Percentiles rank a stretch among this genome's conserved stretches.
Conservation (phyloP, 1,140 invertebrate species). For the Augochlora pura region DNA sequence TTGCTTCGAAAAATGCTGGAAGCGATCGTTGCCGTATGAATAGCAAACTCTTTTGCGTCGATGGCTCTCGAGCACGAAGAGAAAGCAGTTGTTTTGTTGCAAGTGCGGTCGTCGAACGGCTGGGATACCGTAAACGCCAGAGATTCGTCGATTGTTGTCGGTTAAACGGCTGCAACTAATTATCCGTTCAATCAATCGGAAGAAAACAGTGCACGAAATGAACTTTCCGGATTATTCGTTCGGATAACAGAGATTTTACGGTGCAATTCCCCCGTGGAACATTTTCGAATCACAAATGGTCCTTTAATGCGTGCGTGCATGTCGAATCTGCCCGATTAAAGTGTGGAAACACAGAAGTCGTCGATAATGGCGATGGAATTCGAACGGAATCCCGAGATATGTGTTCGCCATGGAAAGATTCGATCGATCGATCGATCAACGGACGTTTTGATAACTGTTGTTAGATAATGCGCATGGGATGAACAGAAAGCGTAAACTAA, state of each 20-base stretch:
- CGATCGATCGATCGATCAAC: slow-evolving; percentile 2
- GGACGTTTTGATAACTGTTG: slow-evolving; percentile 42
- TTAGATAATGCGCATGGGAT: slow-evolving; percentile 49
- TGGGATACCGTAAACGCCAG: not conserved
- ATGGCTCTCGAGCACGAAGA: not conserved
- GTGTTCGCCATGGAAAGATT: not conserved
- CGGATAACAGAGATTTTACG: not conserved
- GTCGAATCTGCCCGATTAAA: slow-evolving; percentile 1
- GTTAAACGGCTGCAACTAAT: slow-evolving; percentile 25
- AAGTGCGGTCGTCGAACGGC: not conserved
- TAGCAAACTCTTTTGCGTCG: not conserved
- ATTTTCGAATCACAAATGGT: not conserved
- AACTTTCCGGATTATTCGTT: not conserved
- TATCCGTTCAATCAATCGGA: not conserved
- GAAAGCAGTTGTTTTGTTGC: not conserved
- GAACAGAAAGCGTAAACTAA: not conserved
- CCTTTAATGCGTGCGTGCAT: not conserved
- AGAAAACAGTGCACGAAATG: not conserved
- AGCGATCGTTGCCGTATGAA: not conserved
- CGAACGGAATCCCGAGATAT: not conserved
- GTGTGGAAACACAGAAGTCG: slow-evolving; percentile 7
- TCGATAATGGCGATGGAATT: slow-evolving; percentile 39
- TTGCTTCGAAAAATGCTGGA: too few relatives aligned
- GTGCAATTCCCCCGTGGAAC: not conserved
- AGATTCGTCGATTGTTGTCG: not conserved